Base-by-base conservation (phyloP, 2,888 invertebrate genomes). In the Agrilus cyanescens region DNA sequence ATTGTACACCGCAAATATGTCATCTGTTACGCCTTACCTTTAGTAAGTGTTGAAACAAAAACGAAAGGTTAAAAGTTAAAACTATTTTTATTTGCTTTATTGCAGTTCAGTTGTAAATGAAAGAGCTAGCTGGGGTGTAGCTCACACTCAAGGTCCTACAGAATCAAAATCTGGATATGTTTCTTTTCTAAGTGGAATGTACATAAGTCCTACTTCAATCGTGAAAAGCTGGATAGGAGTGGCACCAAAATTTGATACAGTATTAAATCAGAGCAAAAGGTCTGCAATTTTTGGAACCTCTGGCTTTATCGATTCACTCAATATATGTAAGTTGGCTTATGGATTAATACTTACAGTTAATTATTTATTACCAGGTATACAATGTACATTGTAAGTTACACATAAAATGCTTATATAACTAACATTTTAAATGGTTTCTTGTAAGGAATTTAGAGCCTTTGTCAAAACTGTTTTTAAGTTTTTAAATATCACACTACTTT, bases 91-190 rank as follows among this genome's bases (percentile, higher is more conserved):
- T 35, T 10, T 8, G 43, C 52, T 50, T 14, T 10, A 25, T 25
- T 43, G 14, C 12, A 80, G 82, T 52, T 67, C 69, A 31, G 57
- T 78, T 33, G 75, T 78, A 42, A 70, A 72, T 48, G 61, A 68
- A 18, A 48, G 68, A 54, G 82, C 81, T 16, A 68, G 75, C 45
- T 84, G 82, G 76, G 95, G 95, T 12, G 75, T 94, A 43, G 91
- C 91, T 0, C 82, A 85, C 52, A 93, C 94, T 1, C 76, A 85
- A 57, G 90, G 97, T 13, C 97, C 98, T 0, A 98, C 97, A 3
- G 97, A 98, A 69, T 94, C 96, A 0, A 75, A 97, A 12, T 97
- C 97, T 1, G 97, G 98, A 0, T 95, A 97, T 72, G 91, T 97
- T 6, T 97, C 97, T 2, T 72, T 98, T 3, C 82, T 93, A 53